phyloP scores from a whole-genome alignment of 2,113 vertebrate species.

The Felis catus region DNA sequence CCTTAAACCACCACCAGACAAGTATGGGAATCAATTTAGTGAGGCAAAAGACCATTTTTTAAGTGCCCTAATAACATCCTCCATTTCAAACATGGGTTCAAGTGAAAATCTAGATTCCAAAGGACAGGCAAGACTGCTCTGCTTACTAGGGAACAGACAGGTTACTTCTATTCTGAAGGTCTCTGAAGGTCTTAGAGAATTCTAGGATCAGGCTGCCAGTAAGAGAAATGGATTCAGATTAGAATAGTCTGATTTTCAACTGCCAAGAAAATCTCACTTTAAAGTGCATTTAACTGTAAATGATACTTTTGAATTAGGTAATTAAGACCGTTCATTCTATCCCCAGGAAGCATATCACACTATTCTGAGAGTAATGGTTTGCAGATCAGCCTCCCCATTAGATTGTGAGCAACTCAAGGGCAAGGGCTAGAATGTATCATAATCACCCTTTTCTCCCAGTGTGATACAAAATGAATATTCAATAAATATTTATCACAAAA shows the following conservation, averaged over 20 bases:
- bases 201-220: background rate
- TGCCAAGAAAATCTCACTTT: background rate
- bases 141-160: background rate
- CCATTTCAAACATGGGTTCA: background rate
- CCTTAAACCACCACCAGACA: background rate
- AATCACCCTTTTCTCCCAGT: conserved; percentile 19
- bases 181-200: conserved; percentile 19
- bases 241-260: conserved; percentile 8
- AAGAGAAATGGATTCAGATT: conserved; percentile 16
- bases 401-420: background rate
- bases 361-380: background rate
- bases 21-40: conserved; percentile 4
- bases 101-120: conserved; percentile 35
- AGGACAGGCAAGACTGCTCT: background rate
- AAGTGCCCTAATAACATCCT: conserved; percentile 14
- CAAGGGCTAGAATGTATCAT: background rate
- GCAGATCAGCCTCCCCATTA: conserved; percentile 21
- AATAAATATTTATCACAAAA: conserved; percentile 39
- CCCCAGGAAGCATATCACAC: background rate
- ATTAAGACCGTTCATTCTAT: conserved; percentile 39
- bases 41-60: background rate
- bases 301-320: conserved; percentile 37
- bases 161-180: conserved; percentile 20
- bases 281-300: conserved; percentile 17
- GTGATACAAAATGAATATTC: conserved; percentile 9